Evolutionary conservation across 2,113 vertebrate genomes (phyloP).

Genomic region (Myotis brandtii): DNA sequence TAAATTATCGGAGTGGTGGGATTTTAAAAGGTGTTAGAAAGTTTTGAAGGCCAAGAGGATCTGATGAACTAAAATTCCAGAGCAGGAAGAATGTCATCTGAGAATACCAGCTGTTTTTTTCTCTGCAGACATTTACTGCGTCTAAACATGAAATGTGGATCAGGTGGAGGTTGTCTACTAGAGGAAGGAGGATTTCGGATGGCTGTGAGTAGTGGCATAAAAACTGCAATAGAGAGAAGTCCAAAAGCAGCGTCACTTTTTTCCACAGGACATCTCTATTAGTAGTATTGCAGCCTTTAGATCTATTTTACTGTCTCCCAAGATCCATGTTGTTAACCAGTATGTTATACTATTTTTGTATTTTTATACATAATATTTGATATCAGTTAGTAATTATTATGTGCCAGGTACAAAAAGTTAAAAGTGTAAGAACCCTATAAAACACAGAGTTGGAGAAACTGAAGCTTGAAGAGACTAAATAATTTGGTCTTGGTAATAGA

Average conservation of each 20-base stretch:
- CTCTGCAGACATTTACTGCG: neutral
- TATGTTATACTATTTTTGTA: neutral
- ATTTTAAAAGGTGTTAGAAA: neutral
- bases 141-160: neutral
- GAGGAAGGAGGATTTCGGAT: neutral
- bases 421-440: neutral
- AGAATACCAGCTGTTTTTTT: neutral
- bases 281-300: neutral
- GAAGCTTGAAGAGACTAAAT: conserved; percentile 11
- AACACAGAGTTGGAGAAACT: neutral
- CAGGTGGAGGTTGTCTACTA: neutral
- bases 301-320: neutral
- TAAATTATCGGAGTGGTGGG: neutral
- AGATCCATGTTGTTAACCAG: neutral
- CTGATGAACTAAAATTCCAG: neutral
- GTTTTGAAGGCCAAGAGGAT: neutral
- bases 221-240: neutral
- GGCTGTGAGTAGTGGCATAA: neutral
- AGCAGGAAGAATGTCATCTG: neutral
- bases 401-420: neutral
- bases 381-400: neutral
- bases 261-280: neutral
- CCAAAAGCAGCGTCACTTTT: neutral
- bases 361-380: neutral
- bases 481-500: neutral